Evolutionary conservation across 2,113 vertebrate species (phyloP), one percentile per base, ranked within the genome.

Genomic region (Campylorhamphus procurvoides): DNA sequence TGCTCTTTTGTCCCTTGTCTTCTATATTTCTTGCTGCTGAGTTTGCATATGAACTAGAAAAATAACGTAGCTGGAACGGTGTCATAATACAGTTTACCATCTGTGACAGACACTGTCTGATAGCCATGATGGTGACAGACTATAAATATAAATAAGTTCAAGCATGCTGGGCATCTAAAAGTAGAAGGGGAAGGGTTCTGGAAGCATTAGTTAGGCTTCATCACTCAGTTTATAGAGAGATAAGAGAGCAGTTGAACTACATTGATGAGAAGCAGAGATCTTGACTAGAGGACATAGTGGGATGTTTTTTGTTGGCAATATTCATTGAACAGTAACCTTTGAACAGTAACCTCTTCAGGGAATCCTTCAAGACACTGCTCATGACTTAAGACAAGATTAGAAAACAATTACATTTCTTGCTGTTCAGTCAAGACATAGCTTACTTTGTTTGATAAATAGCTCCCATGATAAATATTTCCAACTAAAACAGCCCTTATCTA

Each of bases 11-110:
- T 94, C 89, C 55, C 37, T 67, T 91, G 46, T 79, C 50, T 79
- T 79, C 49, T 66, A 20, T 91, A 69, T 76, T 85, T 93, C 67
- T 64, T 95, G 25, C 56, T 94, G 37, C 76, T 89, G 76, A 92
- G 33, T 88, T 96, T 88, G 56, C 60, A 68, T 55, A 31, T 58
- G 40, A 78, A 22, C 37, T 94, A 56, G 68, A 84, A 74, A 77
- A 88, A 63, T 6, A 71, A 8, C 4, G 11, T 84, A 33, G 56
- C 56, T 81, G 31, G 39, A 75, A 63, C 6, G 67, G 46, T 25
- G 4, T 55, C 3, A 3, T 63, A 55, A 62, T 58, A 52, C 18
- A 44, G 31, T 63, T 94, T 81, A n/a, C 28, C 3, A 1, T 77
- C 50, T 74, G 28, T 89, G 84, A 77, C 60, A 81, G 64, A 39